A percentile compares a stretch with the other conserved stretches of the same genome.
These are phyloP conservation scores for Wasmannia auropunctata DNA, from an alignment of 1,140 invertebrate species.

Conservation along the genomic window DNA sequence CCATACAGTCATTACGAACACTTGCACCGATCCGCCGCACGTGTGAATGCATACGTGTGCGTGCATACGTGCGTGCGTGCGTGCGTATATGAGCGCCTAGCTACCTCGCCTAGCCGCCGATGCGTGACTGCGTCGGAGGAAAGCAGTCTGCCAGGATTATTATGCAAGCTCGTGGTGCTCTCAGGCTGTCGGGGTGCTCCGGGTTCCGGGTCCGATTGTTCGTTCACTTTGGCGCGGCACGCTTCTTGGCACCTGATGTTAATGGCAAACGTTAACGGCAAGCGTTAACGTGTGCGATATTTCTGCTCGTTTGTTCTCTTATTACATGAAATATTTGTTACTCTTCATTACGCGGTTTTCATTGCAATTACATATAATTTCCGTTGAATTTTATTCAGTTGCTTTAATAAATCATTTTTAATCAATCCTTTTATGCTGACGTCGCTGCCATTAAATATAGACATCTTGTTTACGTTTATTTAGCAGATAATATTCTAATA, in stretches of 20 bases:
- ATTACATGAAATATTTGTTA: constrained; percentile 9
- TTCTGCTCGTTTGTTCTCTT: not conserved
- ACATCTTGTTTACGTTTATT: not conserved
- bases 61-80: not conserved
- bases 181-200: constrained; percentile 50
- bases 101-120: constrained; percentile 56
- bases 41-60: not conserved
- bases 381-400: not conserved
- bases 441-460: not conserved
- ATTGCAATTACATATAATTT: not conserved
- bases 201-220: constrained; percentile 79
- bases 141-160: constrained; percentile 69
- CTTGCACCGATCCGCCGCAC: constrained; percentile 33
- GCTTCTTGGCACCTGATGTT: constrained; percentile 34
- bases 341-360: not conserved
- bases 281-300: not conserved
- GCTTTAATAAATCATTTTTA: too few species aligned
- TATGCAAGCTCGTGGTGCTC: constrained; percentile 71
- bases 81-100: constrained; percentile 1
- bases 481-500: not conserved
- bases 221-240: constrained; percentile 48
- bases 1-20: constrained; percentile 71
- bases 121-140: constrained; percentile 49
- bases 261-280: not conserved
- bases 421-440: not conserved